phyloP scores from a whole-genome alignment of 2,888 invertebrate genomes.

The Carcina quercana region DNA sequence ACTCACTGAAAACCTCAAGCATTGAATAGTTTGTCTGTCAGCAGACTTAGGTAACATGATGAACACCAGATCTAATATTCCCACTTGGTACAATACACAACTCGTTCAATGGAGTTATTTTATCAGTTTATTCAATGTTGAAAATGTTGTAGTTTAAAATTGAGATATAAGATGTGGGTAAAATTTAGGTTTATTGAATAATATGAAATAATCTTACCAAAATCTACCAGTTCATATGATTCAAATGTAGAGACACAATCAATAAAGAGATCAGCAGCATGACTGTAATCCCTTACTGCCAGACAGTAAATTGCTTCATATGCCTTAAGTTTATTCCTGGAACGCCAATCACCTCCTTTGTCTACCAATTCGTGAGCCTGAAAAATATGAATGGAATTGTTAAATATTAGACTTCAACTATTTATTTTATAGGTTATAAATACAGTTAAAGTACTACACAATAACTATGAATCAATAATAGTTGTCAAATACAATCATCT shows the following conservation, averaged over 20 bases:
- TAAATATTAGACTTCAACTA: no score
- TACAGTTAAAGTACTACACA: conserved; percentile 9
- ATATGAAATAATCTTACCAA: conserved; percentile 89
- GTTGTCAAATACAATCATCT: no score
- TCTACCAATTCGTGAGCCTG: conserved; percentile 83
- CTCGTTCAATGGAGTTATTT: no score
- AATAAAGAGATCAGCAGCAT: conserved; percentile 94
- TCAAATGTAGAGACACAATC: conserved; percentile 99
- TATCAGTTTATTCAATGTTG: no score
- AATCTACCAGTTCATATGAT: conserved; percentile 98
- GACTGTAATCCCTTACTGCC: conserved; percentile 96
- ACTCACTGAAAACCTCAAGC: no score
- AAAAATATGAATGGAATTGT: conserved; percentile 18
- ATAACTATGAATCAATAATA: no score
- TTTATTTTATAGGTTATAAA: background rate
- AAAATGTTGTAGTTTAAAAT: no score
- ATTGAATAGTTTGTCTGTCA: no score
- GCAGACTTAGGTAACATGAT: no score
- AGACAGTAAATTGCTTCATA: conserved; percentile 98
- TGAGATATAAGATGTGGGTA: no score
- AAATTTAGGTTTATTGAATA: background rate
- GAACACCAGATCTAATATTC: no score
- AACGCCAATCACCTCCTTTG: conserved; percentile 99
- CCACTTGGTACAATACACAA: no score
- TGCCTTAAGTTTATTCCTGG: conserved; percentile 97